Base-by-base conservation (phyloP, 2,888 invertebrate species). In the Cryptus armator region DNA sequence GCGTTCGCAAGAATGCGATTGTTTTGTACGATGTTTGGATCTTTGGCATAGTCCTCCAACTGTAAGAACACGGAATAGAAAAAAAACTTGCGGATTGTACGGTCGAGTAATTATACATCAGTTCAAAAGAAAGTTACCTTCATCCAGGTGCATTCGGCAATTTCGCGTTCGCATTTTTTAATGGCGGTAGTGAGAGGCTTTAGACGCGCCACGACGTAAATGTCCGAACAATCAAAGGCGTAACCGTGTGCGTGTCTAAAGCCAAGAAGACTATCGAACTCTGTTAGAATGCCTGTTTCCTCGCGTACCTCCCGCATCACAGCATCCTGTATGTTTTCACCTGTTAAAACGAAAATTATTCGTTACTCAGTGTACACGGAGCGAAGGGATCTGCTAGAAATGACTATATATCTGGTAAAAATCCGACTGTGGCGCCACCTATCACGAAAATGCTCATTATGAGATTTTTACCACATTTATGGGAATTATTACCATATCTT, bases 281-380 rank as follows among this genome's bases (percentile, higher is more conserved):
- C 95, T 0, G 97, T 95, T 87, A 95, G 94, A 77, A 99, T 95
- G 70, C 97, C 97, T 0, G 99, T 99, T 94, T 99, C 99, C 94
- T 99, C 99, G 76, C 95, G 94, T 0, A 99, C 97, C 94, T 99
- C 99, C 87, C 99, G 95, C 75, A 96, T 95, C 0, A 97, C 98
- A 14, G 98, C 98, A 89, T 96, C 96, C 82, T 96, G 95, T 59
- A 99, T 95, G 91, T 98, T 96, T 95, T 99, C 99, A 79, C 96
- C 97, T 97, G 91, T 56, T 6, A 81, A 86, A n/a, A 64, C 29
- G 48, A 46, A 37, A 72, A 72, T 9, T 16, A 24, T 24, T 24
- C 24, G 24, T 3, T 24, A 24, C 24, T 19, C 19, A 19, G 19
- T 19, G 19, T 24, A 24, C 24, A 24, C 24, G 24, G 24, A 24